Evolutionary conservation across 1,140 invertebrate genomes (phyloP).

Genomic region (Aphis gossypii): DNA sequence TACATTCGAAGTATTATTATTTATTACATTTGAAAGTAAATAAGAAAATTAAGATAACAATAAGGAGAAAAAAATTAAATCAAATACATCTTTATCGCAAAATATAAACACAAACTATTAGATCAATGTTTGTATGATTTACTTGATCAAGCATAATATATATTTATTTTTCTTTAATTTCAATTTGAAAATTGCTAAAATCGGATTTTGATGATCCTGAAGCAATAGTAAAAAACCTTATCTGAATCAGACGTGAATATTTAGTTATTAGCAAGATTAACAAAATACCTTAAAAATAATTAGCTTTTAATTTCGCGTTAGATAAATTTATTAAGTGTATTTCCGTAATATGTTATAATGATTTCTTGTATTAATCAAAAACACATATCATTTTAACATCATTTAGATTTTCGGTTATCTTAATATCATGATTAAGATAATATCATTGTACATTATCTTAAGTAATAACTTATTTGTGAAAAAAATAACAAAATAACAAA

Average conservation of each 20-base stretch:
- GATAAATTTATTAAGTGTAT: background rate
- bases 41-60: background rate
- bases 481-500: background rate
- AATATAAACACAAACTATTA: background rate
- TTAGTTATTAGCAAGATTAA: background rate
- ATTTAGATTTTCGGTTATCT: background rate
- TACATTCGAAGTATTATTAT: background rate
- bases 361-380: background rate
- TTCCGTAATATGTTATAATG: background rate
- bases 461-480: background rate
- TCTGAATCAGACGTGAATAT: fast-evolving
- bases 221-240: background rate
- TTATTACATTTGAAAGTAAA: background rate
- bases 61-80: background rate
- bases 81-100: background rate
- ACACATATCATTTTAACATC: background rate
- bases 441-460: background rate
- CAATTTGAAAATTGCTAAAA: background rate
- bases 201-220: background rate
- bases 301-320: background rate
- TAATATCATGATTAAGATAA: background rate
- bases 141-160: background rate
- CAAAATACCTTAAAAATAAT: background rate
- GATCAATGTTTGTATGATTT: background rate
- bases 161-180: background rate